Base-by-base conservation (phyloP, 1,140 invertebrate species). In the Octopus sinensis region DNA sequence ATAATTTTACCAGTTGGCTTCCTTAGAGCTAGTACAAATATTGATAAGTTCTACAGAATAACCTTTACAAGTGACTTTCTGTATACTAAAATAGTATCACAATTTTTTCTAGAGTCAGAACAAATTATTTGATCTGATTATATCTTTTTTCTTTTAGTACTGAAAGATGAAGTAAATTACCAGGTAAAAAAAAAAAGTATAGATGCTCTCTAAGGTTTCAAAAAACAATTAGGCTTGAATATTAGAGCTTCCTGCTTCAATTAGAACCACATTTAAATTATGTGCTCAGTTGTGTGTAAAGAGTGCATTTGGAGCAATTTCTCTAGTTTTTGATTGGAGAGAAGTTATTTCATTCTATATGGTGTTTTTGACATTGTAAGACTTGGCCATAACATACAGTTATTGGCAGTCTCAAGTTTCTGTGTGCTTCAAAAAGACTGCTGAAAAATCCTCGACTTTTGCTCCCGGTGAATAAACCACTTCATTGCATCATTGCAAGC, bases 181-280 rank as follows among this genome's bases (percentile, higher is more conserved):
- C 30, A 43, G 30, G 30, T 43, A 43, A 43, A 43, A 43, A 43
- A 43, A 23, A 43, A 43, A 43, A 0, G 30, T 43, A 43, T 43
- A 43, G 75, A 76, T 51, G 2, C 75, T 76, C 23, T 76, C 75
- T 76, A 76, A 23, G 23, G 75, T 76, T 76, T 10, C 10, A 76
- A 76, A 76, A 76, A 76, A 76, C 10, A 76, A 76, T 0, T 17
- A 10, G 75, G 7, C 1, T 76, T 76, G 10, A 30, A 4, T 17
- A 76, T 76, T 76, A 23, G 43, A 76, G 75, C 75, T 76, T 76
- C 10, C 75, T 76, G 75, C 75, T 4, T 76, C 75, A 76, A 76
- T 76, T 76, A 76, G 23, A 76, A 76, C 73, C 9, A 76, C 9
- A 76, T 76, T 76, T 76, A 76, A 68, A 68, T 68, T 68, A 68